These are phyloP conservation scores for Iselma pallidipennis DNA, from an alignment of 2,888 invertebrate species.

Conservation along the genomic window DNA sequence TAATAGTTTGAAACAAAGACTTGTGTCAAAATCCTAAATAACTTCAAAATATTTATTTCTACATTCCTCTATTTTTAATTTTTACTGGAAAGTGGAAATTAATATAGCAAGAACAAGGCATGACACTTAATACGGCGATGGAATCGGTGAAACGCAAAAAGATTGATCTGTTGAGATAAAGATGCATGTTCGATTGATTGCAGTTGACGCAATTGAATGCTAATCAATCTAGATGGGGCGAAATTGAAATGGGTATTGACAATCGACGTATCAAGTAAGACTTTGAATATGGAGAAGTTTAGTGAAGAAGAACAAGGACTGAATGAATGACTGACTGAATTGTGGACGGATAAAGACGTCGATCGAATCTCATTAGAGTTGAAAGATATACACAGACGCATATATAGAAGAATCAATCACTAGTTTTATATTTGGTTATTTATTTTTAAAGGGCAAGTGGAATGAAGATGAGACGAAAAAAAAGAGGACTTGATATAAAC, in stretches of 20 bases:
- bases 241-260: slow-evolving; percentile 41
- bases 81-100: too few relatives aligned
- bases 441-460: neutral
- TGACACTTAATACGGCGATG: neutral
- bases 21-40: too few relatives aligned
- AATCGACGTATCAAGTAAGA: slow-evolving; percentile 10
- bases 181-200: slow-evolving; percentile 36
- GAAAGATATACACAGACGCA: neutral
- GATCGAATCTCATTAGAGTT: neutral
- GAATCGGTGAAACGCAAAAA: slow-evolving; percentile 6
- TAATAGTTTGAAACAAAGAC: too few relatives aligned
- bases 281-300: slow-evolving; percentile 22
- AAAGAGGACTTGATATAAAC: too few relatives aligned
- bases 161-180: slow-evolving; percentile 26
- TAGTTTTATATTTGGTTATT: neutral
- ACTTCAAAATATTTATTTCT: too few relatives aligned
- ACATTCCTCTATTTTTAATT: too few relatives aligned
- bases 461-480: too few relatives aligned
- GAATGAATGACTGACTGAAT: neutral
- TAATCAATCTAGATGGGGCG: slow-evolving; percentile 29
- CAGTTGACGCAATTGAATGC: slow-evolving; percentile 39
- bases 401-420: neutral
- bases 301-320: neutral
- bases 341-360: neutral
- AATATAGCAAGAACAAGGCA: too few relatives aligned